Base-by-base conservation (phyloP, 2,888 invertebrate genomes). In the Dugesia japonica region DNA sequence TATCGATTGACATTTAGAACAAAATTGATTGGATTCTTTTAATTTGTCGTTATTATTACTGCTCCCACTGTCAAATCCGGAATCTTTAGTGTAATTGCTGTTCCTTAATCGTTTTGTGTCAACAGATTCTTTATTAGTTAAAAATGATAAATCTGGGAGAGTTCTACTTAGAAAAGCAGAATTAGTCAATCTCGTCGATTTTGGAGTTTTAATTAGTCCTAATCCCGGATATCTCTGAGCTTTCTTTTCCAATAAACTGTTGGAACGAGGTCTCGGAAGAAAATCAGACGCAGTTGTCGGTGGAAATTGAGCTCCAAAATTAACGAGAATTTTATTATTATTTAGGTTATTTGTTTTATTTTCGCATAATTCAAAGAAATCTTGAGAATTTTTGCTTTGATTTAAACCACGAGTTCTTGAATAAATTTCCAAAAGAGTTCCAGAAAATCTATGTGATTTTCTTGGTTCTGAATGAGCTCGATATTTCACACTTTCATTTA, bases 301-400 rank as follows among this genome's bases (percentile, higher is more conserved):
- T 26, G 76, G 76, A 71, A 76, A 76, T 28, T 76, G 76, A 28
- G 76, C 76, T 26, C 76, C 76, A 26, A 76, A 76, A 71, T 76
- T 31, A 76, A 76, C 72, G 27, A 76, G 71, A 26, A 56, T 71
- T 75, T 42, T 56, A 23, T 1, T 42, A 7, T n/a, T 26, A 4
- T 20, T n/a, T n/a, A n/a, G n/a, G 23, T 75, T 42, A 17, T 26
- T 1, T 1, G 28, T 26, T 23, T 20, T n/a, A 23, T 42, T 26
- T n/a, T 26, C 23, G 23, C 26, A 7, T 1, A 56, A n/a, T 23
- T 56, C 56, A 23, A 23, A 56, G 7, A n/a, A 56, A 1, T 75
- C 42, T 27, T 75, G 42, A 1, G 75, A 75, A n/a, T 42, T 71
- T 71, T 56, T 75, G 7, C 71, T 31, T 31, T 76, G 76, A 56